Evolutionary conservation across 2,888 invertebrate genomes (phyloP).

Genomic region (Plemyria rubiginata): DNA sequence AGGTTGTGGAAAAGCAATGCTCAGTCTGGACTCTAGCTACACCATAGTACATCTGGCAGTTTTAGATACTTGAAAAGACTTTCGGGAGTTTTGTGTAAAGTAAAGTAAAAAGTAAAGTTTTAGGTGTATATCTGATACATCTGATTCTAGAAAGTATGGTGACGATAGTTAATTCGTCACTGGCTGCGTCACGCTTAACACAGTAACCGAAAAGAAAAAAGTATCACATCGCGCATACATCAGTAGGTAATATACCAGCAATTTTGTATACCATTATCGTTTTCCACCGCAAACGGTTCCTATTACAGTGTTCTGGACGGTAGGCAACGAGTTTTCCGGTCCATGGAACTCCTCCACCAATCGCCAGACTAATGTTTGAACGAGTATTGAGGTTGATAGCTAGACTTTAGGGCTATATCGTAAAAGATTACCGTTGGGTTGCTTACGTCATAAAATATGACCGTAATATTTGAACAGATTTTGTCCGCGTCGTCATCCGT

Average conservation of each 20-base stretch:
- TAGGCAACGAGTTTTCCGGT: slow-evolving; percentile 15
- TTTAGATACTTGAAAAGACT: too few species aligned
- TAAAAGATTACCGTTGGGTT: not conserved
- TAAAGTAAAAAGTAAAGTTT: too few species aligned
- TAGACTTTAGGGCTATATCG: slow-evolving; percentile 2
- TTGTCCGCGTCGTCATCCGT: not conserved
- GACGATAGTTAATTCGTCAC: too few species aligned
- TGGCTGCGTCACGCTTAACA: too few species aligned
- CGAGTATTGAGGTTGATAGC: slow-evolving; percentile 2
- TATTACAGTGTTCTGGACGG: slow-evolving; percentile 9
- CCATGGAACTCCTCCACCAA: slow-evolving; percentile 12
- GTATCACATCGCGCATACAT: not conserved
- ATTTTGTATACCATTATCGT: not conserved
- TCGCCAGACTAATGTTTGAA: slow-evolving; percentile 11
- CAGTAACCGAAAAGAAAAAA: not conserved
- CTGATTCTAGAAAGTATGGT: too few species aligned
- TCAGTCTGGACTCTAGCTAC: too few species aligned
- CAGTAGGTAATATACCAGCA: not conserved
- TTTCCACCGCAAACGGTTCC: not conserved
- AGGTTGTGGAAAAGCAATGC: too few species aligned
- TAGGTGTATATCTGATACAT: too few species aligned
- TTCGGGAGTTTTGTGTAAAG: too few species aligned
- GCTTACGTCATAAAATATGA: not conserved
- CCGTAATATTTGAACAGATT: not conserved
- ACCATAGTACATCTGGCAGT: too few species aligned